Evolutionary conservation across 2,888 invertebrate species (phyloP).

Genomic region (Drosophila mimica): DNA sequence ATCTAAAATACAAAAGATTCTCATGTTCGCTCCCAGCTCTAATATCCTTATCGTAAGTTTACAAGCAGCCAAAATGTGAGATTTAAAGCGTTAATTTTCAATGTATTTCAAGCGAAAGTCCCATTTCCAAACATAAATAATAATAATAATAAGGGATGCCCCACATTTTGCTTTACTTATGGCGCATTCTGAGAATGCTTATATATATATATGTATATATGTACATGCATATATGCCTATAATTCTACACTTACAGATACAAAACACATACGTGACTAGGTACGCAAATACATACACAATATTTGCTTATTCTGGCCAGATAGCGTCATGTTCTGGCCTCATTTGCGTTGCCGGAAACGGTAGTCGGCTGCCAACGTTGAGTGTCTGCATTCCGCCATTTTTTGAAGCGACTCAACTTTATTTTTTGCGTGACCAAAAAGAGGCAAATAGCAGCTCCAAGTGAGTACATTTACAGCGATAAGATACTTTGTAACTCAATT

Average conservation of each 20-base stretch:
- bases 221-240: too few relatives aligned
- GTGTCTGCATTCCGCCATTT: constrained; percentile 35
- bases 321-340: neutral
- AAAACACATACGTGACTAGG: neutral
- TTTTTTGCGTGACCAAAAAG: constrained; percentile 22
- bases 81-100: neutral
- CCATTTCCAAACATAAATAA: neutral
- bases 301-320: constrained; percentile 42
- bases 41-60: neutral
- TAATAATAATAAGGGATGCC: constrained; percentile 4
- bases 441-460: constrained; percentile 27
- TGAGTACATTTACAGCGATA: constrained; percentile 72
- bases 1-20: neutral
- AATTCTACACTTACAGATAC: neutral
- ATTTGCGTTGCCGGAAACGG: constrained; percentile 17
- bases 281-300: constrained; percentile 41
- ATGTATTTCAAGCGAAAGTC: neutral
- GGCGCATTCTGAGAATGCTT: constrained; percentile 20
- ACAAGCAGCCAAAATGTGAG: neutral
- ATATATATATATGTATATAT: too few relatives aligned
- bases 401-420: constrained; percentile 41
- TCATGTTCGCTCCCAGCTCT: neutral
- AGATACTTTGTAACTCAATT: constrained; percentile 75
- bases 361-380: constrained; percentile 27
- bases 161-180: constrained; percentile 51